Conservation (phyloP, 35 echinoderm and acorn worm species). For the Lytechinus pictus region DNA sequence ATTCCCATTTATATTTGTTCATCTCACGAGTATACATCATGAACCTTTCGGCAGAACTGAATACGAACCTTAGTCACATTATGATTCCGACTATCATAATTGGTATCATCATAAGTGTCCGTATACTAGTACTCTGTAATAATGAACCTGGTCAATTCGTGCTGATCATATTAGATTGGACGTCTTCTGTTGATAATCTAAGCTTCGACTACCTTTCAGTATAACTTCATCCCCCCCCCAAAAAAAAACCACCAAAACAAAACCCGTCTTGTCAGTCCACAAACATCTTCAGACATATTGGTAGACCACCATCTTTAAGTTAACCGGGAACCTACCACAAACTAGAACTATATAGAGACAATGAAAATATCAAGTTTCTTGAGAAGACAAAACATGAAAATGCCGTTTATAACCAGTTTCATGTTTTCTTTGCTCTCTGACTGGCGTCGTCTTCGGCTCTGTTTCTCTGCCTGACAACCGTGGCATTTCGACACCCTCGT, state of each 20-base stretch:
- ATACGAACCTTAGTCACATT: too few species aligned
- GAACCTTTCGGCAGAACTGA: too few species aligned
- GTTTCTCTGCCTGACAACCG: conserved; percentile 6
- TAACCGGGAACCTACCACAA: background rate
- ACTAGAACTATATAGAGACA: background rate
- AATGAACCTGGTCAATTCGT: background rate
- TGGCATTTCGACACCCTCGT: background rate
- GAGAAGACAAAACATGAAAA: background rate
- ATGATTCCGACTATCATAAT: too few species aligned
- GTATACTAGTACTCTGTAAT: background rate
- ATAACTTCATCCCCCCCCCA: too few species aligned
- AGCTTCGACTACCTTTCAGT: background rate
- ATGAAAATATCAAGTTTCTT: background rate
- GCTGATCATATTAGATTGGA: background rate
- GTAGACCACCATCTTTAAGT: background rate
- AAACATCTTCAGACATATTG: background rate
- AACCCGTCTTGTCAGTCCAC: background rate
- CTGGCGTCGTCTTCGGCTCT: background rate
- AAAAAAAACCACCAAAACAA: too few species aligned
- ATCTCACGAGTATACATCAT: too few species aligned
- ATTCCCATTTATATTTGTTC: too few species aligned
- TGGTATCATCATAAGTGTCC: too few species aligned
- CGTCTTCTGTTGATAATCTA: background rate
- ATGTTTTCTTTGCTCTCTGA: background rate
- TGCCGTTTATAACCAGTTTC: background rate